These are phyloP conservation scores for Ovis canadensis DNA, from an alignment of 2,113 vertebrate genomes.

Conservation along the genomic window DNA sequence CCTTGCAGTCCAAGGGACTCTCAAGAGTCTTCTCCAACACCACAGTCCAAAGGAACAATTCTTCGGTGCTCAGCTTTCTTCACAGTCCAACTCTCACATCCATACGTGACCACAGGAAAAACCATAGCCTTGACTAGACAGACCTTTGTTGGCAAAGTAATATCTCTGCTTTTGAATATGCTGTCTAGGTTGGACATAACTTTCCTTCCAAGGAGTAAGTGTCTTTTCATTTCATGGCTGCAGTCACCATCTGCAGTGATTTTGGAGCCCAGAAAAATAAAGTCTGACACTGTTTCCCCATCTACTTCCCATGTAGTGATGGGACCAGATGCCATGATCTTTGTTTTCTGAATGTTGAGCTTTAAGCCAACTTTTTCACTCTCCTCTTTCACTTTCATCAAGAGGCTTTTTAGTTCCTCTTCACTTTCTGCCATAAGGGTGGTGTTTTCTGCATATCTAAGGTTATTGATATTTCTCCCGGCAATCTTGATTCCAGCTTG, in stretches of 20 bases:
- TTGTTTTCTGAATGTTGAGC: neutral
- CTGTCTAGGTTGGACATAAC: neutral
- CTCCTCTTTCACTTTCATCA: neutral
- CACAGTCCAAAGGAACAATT: neutral
- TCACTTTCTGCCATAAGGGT: neutral
- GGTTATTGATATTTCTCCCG: neutral
- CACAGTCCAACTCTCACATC: neutral
- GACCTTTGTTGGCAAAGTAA: neutral
- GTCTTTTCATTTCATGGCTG: neutral
- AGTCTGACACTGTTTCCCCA: neutral
- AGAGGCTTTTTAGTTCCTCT: neutral
- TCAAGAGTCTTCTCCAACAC: neutral
- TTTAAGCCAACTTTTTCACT: neutral
- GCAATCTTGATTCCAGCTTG: neutral
- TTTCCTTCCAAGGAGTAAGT: neutral
- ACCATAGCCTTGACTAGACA: neutral
- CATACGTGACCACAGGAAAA: neutral
- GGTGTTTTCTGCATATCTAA: neutral
- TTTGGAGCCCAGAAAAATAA: neutral
- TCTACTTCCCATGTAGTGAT: neutral
- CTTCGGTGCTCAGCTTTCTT: fast-evolving
- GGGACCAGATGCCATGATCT: neutral
- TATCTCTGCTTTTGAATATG: neutral
- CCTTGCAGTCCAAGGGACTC: neutral
- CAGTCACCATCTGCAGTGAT: neutral